phyloP scores from a whole-genome alignment of 2,888 invertebrate genomes.

The Xestia c-nigrum region DNA sequence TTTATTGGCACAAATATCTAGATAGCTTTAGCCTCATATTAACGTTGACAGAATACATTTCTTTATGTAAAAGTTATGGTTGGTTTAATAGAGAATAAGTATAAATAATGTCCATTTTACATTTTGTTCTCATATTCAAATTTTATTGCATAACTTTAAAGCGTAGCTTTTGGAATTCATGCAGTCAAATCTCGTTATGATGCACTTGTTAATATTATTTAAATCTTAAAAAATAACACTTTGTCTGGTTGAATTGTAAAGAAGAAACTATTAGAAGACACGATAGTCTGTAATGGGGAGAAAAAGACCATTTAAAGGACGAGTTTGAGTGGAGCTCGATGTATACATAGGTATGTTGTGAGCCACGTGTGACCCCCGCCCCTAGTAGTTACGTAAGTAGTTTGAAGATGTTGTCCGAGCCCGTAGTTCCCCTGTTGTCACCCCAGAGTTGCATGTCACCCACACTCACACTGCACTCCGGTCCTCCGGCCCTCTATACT shows the following conservation, averaged over 20 bases:
- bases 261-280: slow-evolving; percentile 42
- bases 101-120: slow-evolving; percentile 60
- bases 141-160: slow-evolving; percentile 72
- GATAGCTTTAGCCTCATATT: slow-evolving; percentile 80
- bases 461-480: slow-evolving; percentile 73
- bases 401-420: slow-evolving; percentile 81
- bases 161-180: slow-evolving; percentile 82
- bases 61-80: slow-evolving; percentile 66
- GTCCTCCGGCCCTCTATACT: slow-evolving; percentile 56
- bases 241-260: slow-evolving; percentile 41
- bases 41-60: slow-evolving; percentile 72
- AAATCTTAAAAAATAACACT: slow-evolving; percentile 30
- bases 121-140: slow-evolving; percentile 63
- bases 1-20: slow-evolving; percentile 86
- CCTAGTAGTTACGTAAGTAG: slow-evolving; percentile 83
- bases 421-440: slow-evolving; percentile 78
- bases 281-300: slow-evolving; percentile 75
- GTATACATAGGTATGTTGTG: slow-evolving; percentile 72
- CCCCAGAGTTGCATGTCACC: slow-evolving; percentile 76
- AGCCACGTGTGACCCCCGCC: slow-evolving; percentile 62
- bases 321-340: slow-evolving; percentile 60
- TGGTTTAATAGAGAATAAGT: slow-evolving; percentile 67
- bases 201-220: slow-evolving; percentile 77
- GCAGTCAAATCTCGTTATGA: slow-evolving; percentile 93
- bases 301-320: slow-evolving; percentile 82